Base-by-base conservation (phyloP, 1,140 invertebrate genomes). In the Saccostrea glomerata region DNA sequence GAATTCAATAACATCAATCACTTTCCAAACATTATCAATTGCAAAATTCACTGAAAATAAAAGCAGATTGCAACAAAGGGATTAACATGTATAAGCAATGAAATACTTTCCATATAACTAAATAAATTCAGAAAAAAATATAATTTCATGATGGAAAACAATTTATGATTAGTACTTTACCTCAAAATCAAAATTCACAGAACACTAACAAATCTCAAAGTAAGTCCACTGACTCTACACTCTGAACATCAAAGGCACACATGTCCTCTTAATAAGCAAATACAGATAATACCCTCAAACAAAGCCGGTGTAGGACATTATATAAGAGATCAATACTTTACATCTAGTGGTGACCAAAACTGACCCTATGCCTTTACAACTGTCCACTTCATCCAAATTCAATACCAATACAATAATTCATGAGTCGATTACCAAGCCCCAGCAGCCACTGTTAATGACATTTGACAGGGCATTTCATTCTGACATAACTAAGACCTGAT, bases 331-430 rank as follows among this genome's bases (percentile, higher is more conserved):
- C 30, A 30, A 36, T 25, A 25, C 70, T 30, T 11, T 11, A 30
- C 13, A 63, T 47, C 23, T 30, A 77, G 25, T 77, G 70, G 30
- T 36, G 70, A 36, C 12, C 25, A 77, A 12, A 40, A 77, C 23
- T 77, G 70, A 36, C 70, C 70, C 9, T 77, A 77, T 77, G 70
- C 15, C 70, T 63, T 20, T n/a, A 63, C 17, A 63, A 63, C 25
- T 77, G 70, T 77, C 11, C 5, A 30, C 70, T 2, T 30, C 25
- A 11, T 36, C 23, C 25, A 30, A 63, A 63, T n/a, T 63, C 1
- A 20, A 30, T 77, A 36, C 13, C 17, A 11, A 20, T 5, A n/a
- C 60, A 66, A 66, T 66, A 66, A 66, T n/a, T 66, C 20, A 66
- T 66, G 13, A 77, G 30, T 15, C 5, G 70, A 77, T 25, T 23